Conservation (phyloP, 2,113 vertebrate genomes). For the Hiodon tergisus region DNA sequence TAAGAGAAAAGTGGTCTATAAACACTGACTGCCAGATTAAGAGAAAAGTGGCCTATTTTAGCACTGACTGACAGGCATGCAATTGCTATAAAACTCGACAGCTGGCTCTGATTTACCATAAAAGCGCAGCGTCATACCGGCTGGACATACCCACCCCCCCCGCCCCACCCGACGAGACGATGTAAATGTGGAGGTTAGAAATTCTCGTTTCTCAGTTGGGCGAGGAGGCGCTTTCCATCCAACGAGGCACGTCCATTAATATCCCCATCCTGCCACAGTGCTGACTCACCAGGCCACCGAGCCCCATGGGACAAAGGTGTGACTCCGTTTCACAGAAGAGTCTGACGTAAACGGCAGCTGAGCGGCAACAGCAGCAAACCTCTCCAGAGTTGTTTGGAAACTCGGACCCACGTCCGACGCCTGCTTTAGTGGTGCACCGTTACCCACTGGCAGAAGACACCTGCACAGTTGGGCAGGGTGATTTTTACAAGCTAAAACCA, state of each 20-base stretch:
- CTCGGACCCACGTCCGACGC: too few relatives aligned
- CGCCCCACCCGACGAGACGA: slow-evolving; percentile 47
- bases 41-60: slow-evolving; percentile 31
- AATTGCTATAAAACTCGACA: slow-evolving; percentile 74
- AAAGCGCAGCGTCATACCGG: slow-evolving; percentile 30
- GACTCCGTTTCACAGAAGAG: too few relatives aligned
- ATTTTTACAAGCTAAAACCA: too few relatives aligned
- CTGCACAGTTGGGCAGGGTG: too few relatives aligned
- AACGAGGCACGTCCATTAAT: slow-evolving; percentile 31
- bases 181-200: slow-evolving; percentile 48
- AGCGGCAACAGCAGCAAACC: background rate
- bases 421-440: too few relatives aligned
- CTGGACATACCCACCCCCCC: slow-evolving; percentile 53
- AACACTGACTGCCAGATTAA: too few relatives aligned
- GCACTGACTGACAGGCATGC: slow-evolving; percentile 76
- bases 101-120: slow-evolving; percentile 75
- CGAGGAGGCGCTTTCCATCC: slow-evolving; percentile 36
- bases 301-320: too few relatives aligned
- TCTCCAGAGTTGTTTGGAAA: too few relatives aligned
- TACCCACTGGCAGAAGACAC: too few relatives aligned
- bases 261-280: slow-evolving; percentile 29
- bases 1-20: too few relatives aligned
- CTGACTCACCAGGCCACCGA: slow-evolving; percentile 29
- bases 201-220: slow-evolving; percentile 27
- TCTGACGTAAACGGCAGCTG: background rate